Conservation (phyloP, 2,113 vertebrate genomes). For the Phalacrocorax carbo region DNA sequence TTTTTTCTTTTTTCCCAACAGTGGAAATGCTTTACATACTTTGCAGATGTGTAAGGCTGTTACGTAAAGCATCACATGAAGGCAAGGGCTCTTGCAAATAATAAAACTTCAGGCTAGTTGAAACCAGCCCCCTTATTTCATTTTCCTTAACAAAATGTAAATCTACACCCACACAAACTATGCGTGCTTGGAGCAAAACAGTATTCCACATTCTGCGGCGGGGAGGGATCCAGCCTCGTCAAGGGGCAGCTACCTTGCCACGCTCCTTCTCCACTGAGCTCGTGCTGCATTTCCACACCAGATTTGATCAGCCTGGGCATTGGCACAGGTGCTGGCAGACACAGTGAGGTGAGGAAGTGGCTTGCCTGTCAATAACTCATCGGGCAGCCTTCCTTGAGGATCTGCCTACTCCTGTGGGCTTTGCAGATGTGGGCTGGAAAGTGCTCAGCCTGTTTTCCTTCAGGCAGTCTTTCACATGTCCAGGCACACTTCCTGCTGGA, state of each 20-base stretch:
- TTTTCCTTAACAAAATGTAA: conserved; percentile 55
- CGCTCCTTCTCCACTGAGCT: not conserved
- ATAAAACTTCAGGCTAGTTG: conserved; percentile 68
- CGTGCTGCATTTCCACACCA: not conserved
- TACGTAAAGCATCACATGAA: conserved; percentile 58
- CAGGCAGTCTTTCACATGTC: not conserved
- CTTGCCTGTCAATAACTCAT: not conserved
- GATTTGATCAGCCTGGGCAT: not conserved
- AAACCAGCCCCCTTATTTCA: conserved; percentile 44
- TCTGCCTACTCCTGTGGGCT: not conserved
- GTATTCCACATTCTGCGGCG: not conserved
- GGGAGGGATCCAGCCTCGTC: not conserved
- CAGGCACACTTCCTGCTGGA: not conserved
- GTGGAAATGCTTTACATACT: conserved; percentile 58
- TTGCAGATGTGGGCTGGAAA: not conserved
- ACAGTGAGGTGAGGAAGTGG: not conserved
- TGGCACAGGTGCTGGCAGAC: accelerated
- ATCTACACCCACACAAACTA: conserved; percentile 67
- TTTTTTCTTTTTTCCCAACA: not conserved
- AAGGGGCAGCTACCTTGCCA: not conserved
- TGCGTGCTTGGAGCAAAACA: conserved; percentile 39
- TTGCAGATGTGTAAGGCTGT: conserved; percentile 52
- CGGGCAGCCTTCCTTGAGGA: not conserved
- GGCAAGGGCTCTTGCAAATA: conserved; percentile 46
- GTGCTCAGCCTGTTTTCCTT: not conserved